Percentiles rank a stretch among this genome's conserved stretches.
phyloP scores from a whole-genome alignment of 2,888 invertebrate species.

The Macrophya alboannulata region DNA sequence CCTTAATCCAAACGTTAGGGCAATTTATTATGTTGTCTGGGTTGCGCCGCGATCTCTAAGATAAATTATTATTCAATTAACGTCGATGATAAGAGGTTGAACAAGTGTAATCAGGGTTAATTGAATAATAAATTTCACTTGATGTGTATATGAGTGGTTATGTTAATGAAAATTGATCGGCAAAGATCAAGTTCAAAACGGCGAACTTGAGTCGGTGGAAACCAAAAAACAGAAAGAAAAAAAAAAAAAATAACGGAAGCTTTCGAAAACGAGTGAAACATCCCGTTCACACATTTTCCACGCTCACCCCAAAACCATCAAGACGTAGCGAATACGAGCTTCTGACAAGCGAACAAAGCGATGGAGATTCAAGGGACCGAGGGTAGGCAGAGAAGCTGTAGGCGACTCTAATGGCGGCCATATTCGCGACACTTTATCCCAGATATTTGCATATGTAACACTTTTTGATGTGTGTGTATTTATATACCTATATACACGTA shows the following conservation, averaged over 20 bases:
- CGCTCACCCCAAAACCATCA: constrained; percentile 10
- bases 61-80: constrained; percentile 41
- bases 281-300: neutral
- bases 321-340: constrained; percentile 1
- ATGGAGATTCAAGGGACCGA: constrained; percentile 31
- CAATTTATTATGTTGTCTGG: neutral
- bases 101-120: constrained; percentile 2
- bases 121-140: constrained; percentile 27
- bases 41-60: neutral
- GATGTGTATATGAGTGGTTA: neutral
- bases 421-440: constrained; percentile 33
- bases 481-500: constrained; percentile 7
- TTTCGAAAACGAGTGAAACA: neutral
- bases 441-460: constrained; percentile 15
- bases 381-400: constrained; percentile 19
- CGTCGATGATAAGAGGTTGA: neutral
- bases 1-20: neutral
- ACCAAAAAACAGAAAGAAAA: neutral
- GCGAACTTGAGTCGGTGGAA: neutral
- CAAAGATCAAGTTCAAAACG: neutral
- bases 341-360: constrained; percentile 39
- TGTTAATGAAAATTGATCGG: neutral
- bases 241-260: neutral
- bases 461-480: neutral
- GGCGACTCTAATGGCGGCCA: neutral